A percentile compares a stretch with the other conserved stretches of the same genome.
phyloP scores from a whole-genome alignment of 2,888 invertebrate genomes.

The Micoletzkya japonica region DNA sequence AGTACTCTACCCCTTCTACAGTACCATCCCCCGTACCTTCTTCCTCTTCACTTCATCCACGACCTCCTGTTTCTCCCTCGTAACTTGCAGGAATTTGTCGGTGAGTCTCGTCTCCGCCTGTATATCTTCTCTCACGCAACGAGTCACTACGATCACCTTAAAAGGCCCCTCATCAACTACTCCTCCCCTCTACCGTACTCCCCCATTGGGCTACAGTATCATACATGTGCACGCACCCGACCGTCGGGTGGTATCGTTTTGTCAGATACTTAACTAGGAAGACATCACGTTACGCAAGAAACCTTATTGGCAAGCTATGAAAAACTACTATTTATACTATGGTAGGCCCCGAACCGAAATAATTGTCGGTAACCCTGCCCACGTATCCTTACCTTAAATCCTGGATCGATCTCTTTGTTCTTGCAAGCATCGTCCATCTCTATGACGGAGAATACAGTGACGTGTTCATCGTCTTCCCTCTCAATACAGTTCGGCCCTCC shows the following conservation, averaged over 20 bases:
- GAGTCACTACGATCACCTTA: slow-evolving; percentile 47
- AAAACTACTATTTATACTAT: too few species aligned
- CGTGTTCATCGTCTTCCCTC: slow-evolving; percentile 24
- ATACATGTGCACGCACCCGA: too few species aligned
- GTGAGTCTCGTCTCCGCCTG: slow-evolving; percentile 33
- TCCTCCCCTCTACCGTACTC: not conserved
- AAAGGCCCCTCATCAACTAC: not conserved
- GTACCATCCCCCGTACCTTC: slow-evolving; percentile 20
- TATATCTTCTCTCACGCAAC: slow-evolving; percentile 38
- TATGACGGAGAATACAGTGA: slow-evolving; percentile 42
- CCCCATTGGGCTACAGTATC: too few species aligned
- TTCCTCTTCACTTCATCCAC: slow-evolving; percentile 33
- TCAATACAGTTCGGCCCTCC: slow-evolving; percentile 38
- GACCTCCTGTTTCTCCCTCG: slow-evolving; percentile 40
- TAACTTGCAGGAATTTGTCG: slow-evolving; percentile 38
- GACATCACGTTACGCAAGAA: too few species aligned
- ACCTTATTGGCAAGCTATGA: too few species aligned
- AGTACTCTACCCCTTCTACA: not conserved
- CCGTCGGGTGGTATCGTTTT: too few species aligned
- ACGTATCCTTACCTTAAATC: slow-evolving; percentile 46
- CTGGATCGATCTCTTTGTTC: slow-evolving; percentile 42
- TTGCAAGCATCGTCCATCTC: slow-evolving; percentile 60
- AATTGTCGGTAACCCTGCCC: not conserved
- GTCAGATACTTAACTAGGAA: not conserved
- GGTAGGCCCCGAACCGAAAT: too few species aligned